Conservation (phyloP, 2,113 vertebrate genomes). For the Lamprologus speciosus region DNA sequence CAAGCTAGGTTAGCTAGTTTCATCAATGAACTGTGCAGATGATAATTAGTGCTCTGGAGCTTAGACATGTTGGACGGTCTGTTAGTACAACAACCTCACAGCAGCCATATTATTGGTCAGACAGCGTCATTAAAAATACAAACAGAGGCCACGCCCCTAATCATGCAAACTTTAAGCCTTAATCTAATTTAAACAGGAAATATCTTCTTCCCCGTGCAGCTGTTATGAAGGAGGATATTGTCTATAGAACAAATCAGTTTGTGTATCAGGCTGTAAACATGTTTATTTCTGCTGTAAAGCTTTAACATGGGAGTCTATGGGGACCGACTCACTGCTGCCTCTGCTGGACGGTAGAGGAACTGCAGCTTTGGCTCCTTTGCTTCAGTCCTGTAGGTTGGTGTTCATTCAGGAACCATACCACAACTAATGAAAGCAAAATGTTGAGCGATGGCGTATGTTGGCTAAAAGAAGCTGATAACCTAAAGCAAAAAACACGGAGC, state of each 20-base stretch:
- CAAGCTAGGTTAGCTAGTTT: not conserved
- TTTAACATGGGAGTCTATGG: not conserved
- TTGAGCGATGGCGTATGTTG: fast-evolving
- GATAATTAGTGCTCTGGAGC: not conserved
- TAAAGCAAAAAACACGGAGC: not conserved
- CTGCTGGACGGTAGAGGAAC: not conserved
- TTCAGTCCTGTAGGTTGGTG: not conserved
- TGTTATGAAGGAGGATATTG: not conserved
- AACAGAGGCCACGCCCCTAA: not conserved
- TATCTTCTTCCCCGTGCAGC: fast-evolving
- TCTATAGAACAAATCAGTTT: not conserved
- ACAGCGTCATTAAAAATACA: not conserved
- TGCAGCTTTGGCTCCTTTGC: fast-evolving
- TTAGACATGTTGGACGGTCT: not conserved
- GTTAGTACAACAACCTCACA: not conserved
- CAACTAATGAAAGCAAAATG: not conserved
- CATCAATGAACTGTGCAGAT: not conserved
- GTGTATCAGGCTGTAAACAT: not conserved
- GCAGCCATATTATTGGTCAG: not conserved
- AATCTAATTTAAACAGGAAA: not conserved
- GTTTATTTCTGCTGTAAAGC: not conserved
- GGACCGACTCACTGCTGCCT: not conserved
- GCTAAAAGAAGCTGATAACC: not conserved
- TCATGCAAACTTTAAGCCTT: not conserved
- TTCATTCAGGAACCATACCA: not conserved